Evolutionary conservation across 2,113 vertebrate species (phyloP), one percentile per base, ranked within the genome.

Genomic region (Sula dactylatra): DNA sequence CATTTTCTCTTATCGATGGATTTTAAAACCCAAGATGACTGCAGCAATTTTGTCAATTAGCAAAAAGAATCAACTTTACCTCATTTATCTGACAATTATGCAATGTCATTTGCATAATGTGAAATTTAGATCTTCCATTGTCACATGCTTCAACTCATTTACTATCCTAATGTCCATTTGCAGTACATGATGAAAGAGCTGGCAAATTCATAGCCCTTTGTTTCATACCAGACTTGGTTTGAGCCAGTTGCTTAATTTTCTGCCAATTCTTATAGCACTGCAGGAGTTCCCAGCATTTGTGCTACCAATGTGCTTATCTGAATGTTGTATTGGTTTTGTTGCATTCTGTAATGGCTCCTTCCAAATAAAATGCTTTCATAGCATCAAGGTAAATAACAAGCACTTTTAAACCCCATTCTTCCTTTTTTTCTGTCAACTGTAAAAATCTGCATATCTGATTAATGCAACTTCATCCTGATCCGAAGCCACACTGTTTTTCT

Each of bases 221-320:
- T 93, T 88, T 92, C 74, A 2, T 17, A 44, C 34, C 58, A 85
- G 84, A 14, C 66, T 88, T 50, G 54, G 34, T 81, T 88, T 45
- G 71, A 93, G 77, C 44, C 90, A 82, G 62, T 89, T 93, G 92
- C 59, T 95, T 93, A 61, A 93, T 96, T 96, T 88, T 62, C 74
- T 90, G 31, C 67, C 66, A 49, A 10, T 86, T 70, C 90, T 85
- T 91, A 20, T 17, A 92, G 87, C 90, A 26, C 92, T 11, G 66
- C 87, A 42, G 96, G 90, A 72, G 82, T 56, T 82, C 74, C 78
- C 90, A 45, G 10, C 22, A 16, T 73, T 91, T 77, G 24, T 72
- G 38, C 54, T 25, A 29, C 78, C 82, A 13, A 25, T 13, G 70
- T 40, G 40, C 27, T 87, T 55, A 10, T 76, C 62, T 56, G 40